Base-by-base conservation (phyloP, 2,113 vertebrate species). In the Rhodinocichla rosea region DNA sequence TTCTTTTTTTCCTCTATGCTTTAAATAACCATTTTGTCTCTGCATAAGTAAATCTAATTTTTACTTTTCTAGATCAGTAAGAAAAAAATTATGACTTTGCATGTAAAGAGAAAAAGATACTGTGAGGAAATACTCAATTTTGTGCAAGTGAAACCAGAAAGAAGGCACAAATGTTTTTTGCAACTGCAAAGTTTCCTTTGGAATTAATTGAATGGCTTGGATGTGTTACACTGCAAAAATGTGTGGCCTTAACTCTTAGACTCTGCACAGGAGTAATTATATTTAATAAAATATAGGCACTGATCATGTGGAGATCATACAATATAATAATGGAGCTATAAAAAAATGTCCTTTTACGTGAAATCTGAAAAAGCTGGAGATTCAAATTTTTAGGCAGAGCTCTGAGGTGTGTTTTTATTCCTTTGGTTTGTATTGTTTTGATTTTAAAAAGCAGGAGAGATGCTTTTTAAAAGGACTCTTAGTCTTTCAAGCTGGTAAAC, bases 401-500 rank as follows among this genome's bases (percentile, higher is more conserved):
- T 68, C 87, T 60, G 56, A 45, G n/a, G 15, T n/a, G 21, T 56
- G 0, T 7, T 55, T 74, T 74, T 39, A 80, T 32, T 49, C 15
- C 32, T 24, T 86, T 1, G 1, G 10, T 60, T 87, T 52, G 15
- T 59, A 64, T 32, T 67, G 63, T 60, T 94, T 74, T 52, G 45
- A 45, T 83, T 95, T 73, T 42, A 35, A 37, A 74, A 75, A 67
- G 37, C 15, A 26, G 39, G 16, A 81, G 52, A 82, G 65, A 47
- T 55, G 65, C 24, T 60, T 91, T 87, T 67, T 71, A 20, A 87
- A 74, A 73, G 59, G 26, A 37, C 23, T 79, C 42, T 39, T 80
- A 82, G 57, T 89, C 83, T 92, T 89, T 65, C 70, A 80, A 87
- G 84, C 89, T 91, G 47, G 86, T 77, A 88, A 90, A 76, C 55